A percentile compares a stretch with the other conserved stretches of the same genome.
Evolutionary conservation across 1,140 invertebrate species (phyloP).

Genomic region (Drosophila ficusphila): DNA sequence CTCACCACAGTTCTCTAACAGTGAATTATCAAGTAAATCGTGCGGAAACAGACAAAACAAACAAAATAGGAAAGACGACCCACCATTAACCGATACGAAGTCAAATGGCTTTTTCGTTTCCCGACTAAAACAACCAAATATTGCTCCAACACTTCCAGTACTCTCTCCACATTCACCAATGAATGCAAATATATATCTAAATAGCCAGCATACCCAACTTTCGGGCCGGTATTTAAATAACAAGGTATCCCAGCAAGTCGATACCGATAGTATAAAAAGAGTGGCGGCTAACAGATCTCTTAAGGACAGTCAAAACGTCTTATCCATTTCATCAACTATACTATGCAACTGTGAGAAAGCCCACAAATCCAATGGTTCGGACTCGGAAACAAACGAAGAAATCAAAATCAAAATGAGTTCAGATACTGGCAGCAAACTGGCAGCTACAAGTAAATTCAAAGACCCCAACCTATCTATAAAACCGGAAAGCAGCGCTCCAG

Average conservation of each 20-base stretch:
- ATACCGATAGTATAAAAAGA: conserved; percentile 38
- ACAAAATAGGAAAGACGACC: conserved; percentile 36
- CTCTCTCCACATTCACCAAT: conserved; percentile 70
- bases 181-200: conserved; percentile 51
- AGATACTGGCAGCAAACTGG: conserved; percentile 8
- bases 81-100: conserved; percentile 34
- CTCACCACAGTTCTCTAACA: conserved; percentile 39
- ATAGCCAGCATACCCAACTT: conserved; percentile 63
- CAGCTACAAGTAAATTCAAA: conserved; percentile 2
- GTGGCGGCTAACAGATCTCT: conserved; percentile 36
- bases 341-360: conserved; percentile 49
- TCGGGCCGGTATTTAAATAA: conserved; percentile 75
- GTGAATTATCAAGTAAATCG: conserved; percentile 35
- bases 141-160: conserved; percentile 69
- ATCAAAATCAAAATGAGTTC: conserved; percentile 31
- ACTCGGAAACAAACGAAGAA: conserved; percentile 28
- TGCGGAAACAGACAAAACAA: conserved; percentile 38
- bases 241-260: conserved; percentile 37
- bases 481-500: background rate
- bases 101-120: conserved; percentile 44
- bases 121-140: conserved; percentile 47
- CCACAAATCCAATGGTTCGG: conserved; percentile 29
- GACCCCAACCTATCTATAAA: background rate
- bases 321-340: conserved; percentile 26
- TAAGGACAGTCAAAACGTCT: conserved; percentile 33